Conservation (phyloP, 2,113 vertebrate genomes). For the Charadrius vociferus region DNA sequence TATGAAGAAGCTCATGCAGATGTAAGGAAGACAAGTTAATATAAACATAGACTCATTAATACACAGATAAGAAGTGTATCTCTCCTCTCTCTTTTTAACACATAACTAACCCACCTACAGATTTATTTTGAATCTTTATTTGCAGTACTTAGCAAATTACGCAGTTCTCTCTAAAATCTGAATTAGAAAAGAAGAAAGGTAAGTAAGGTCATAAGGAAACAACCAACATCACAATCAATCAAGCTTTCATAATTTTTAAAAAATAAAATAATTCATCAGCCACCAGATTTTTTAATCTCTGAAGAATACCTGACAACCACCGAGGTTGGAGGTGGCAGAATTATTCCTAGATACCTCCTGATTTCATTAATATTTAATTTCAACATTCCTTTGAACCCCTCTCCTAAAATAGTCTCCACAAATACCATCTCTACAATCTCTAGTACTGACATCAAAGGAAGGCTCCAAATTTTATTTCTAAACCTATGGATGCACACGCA, state of each 20-base stretch:
- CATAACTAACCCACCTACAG: not conserved
- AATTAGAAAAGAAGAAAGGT: constrained; percentile 19
- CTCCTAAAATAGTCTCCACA: not conserved
- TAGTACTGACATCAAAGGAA: not conserved
- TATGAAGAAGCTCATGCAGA: not conserved
- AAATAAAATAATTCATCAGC: constrained; percentile 3
- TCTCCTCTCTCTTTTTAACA: not conserved
- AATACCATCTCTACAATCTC: not conserved
- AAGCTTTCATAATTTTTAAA: not conserved
- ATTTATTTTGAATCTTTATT: not conserved
- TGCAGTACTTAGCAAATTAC: not conserved
- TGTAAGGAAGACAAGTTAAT: not conserved
- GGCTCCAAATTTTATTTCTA: not conserved
- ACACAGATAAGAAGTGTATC: not conserved
- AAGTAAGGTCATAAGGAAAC: constrained; percentile 24
- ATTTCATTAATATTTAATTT: constrained; percentile 19
- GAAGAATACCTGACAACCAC: constrained; percentile 7
- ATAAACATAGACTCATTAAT: not conserved
- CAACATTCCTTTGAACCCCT: not conserved
- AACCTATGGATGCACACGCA: not conserved
- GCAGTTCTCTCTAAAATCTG: not conserved
- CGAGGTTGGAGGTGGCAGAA: not conserved
- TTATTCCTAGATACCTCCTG: constrained; percentile 8
- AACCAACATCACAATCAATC: not conserved
- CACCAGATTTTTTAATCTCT: not conserved